Percentiles rank a stretch among this genome's conserved stretches.
phyloP scores from a whole-genome alignment of 2,797 vertebrate genomes.

The Euthynnus affinis region DNA sequence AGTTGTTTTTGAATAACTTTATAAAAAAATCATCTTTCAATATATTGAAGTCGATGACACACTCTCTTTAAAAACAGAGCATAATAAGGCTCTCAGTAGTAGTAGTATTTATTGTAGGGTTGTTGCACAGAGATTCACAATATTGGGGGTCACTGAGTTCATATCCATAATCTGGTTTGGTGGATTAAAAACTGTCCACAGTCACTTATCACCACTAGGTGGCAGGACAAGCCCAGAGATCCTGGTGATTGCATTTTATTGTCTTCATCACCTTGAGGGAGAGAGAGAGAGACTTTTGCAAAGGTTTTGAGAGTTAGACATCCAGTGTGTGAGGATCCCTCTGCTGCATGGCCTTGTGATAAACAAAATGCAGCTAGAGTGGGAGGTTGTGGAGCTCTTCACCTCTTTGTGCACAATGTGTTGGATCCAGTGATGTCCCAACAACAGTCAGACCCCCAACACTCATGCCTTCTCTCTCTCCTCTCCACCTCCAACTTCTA shows the following conservation, averaged over 20 bases:
- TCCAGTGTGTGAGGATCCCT: slow-evolving; percentile 49
- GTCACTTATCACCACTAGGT: slow-evolving; percentile 71
- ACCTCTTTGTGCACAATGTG: slow-evolving; percentile 52
- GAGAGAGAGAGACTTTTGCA: slow-evolving; percentile 55
- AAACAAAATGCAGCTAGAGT: slow-evolving; percentile 54
- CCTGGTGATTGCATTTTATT: slow-evolving; percentile 18
- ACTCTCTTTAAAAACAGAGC: neutral
- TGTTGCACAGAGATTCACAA: neutral
- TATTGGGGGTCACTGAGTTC: slow-evolving; percentile 4
- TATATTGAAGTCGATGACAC: neutral
- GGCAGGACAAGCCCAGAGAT: slow-evolving; percentile 62
- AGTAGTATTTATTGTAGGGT: neutral
- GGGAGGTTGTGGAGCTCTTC: slow-evolving; percentile 53
- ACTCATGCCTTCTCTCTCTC: slow-evolving; percentile 46
- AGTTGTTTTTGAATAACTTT: no score
- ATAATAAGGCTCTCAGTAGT: neutral
- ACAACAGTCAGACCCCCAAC: slow-evolving; percentile 56
- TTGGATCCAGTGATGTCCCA: slow-evolving; percentile 56
- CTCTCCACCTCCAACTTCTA: slow-evolving; percentile 43
- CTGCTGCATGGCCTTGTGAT: slow-evolving; percentile 48
- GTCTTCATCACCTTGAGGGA: slow-evolving; percentile 46
- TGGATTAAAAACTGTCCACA: neutral
- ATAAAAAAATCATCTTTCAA: neutral
- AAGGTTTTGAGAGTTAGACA: slow-evolving; percentile 45
- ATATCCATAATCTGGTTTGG: neutral